Conservation (phyloP, 2,113 vertebrate species). For the Micronycteris hirsuta region DNA sequence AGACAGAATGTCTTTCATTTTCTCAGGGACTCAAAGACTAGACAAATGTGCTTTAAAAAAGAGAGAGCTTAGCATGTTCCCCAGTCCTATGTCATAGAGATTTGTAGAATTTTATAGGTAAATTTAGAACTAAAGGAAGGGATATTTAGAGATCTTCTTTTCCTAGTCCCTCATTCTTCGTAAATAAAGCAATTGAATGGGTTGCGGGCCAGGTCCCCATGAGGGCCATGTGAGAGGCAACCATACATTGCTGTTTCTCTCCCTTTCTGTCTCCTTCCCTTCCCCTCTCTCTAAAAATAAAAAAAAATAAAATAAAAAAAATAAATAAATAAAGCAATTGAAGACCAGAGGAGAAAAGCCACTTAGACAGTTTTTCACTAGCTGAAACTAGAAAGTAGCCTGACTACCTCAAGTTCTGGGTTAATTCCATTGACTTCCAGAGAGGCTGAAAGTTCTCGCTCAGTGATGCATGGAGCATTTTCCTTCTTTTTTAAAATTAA, state of each 20-base stretch:
- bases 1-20: neutral
- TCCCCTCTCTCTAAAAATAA: no score
- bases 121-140: conserved; percentile 19
- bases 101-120: neutral
- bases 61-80: neutral
- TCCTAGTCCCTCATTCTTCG: neutral
- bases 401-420: neutral
- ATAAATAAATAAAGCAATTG: neutral
- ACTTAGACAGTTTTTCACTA: neutral
- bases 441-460: neutral
- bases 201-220: no score
- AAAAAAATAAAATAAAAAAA: no score
- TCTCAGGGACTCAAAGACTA: neutral
- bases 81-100: neutral
- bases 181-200: no score
- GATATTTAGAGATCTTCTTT: neutral
- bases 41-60: neutral
- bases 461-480: neutral
- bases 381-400: neutral
- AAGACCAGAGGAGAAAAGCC: neutral
- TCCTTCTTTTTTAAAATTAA: neutral
- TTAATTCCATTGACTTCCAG: neutral
- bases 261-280: no score
- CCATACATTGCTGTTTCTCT: no score
- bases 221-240: no score